Evolutionary conservation across 1,140 invertebrate genomes (phyloP), one percentile per base, ranked within the genome.

Genomic region (Zaprionus lachaisei): DNA sequence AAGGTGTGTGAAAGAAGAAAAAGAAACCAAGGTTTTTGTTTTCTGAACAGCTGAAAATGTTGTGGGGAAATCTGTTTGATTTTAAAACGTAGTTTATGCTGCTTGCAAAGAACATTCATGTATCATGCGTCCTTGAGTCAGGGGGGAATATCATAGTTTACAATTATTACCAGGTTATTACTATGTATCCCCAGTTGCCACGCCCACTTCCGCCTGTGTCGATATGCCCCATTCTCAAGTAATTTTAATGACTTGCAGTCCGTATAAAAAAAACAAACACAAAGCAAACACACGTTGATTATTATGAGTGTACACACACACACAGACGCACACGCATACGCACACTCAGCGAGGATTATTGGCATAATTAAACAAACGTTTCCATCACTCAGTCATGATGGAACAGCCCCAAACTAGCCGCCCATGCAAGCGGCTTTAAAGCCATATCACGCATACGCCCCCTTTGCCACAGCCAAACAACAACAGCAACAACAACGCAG

Each of bases 301-400:
- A 83, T 76, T 80, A 69, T 47, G 72, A 80, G 81, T 80, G 56
- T 47, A 71, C 75, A 44, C 55, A 79, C 71, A 51, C 78, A 85
- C 56, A 38, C 28, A 20, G 1, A 20, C 26, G 20, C 26, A 37
- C 15, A 20, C 15, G 38, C 22, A 56, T 61, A 75, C 51, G 70
- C 79, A 58, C 73, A 80, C 73, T 81, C 84, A 57, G 62, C 69
- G 62, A 78, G 67, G 81, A 90, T 89, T 89, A 84, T 89, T 90
- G 84, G 85, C 85, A 79, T 90, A 89, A 89, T 89, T 89, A 89
- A 89, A 74, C 72, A 81, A 89, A 79, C 79, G 83, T 73, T 87
- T 87, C 65, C 66, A 74, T 57, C 56, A 54, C 67, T 54, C 49
- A 62, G 49, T 72, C 72, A 70, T 71, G 20, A 66, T 44, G 15